These are phyloP conservation scores for Todus mexicanus DNA, from an alignment of 2,797 vertebrate genomes.

Conservation along the genomic window DNA sequence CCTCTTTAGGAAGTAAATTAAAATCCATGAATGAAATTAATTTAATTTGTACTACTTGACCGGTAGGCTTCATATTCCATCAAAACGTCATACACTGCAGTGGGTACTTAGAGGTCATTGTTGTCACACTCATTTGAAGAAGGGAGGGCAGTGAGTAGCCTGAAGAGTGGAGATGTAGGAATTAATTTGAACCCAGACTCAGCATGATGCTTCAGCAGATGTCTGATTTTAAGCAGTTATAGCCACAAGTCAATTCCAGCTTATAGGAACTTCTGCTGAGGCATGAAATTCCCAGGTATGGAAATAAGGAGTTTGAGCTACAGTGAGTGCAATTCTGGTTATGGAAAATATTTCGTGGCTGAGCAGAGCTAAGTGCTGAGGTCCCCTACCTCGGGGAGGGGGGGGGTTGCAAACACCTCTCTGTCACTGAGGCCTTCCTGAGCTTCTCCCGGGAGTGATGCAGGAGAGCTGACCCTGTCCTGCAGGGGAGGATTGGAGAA, in stretches of 20 bases:
- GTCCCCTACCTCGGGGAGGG: accelerated
- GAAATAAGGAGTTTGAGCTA: background rate
- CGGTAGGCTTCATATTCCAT: background rate
- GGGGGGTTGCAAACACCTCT: background rate
- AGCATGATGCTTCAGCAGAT: background rate
- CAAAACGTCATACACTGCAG: background rate
- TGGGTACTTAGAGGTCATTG: background rate
- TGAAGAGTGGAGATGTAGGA: background rate
- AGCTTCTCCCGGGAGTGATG: background rate
- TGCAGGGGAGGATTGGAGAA: too few relatives aligned
- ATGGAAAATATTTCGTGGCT: background rate
- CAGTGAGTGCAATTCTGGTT: background rate
- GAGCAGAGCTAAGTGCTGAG: background rate
- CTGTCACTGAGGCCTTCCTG: background rate
- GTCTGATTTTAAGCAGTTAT: background rate
- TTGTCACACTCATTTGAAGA: background rate
- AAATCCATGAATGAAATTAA: constrained; percentile 1
- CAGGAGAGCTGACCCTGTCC: background rate
- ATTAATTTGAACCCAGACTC: background rate
- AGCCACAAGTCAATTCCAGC: background rate
- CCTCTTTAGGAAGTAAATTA: constrained; percentile 32
- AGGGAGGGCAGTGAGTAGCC: background rate
- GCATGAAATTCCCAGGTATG: background rate
- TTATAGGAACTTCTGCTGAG: background rate
- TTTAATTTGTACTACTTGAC: constrained; percentile 4